Evolutionary conservation across 2,888 invertebrate species (phyloP).

Genomic region (Tenthredo mesomela): DNA sequence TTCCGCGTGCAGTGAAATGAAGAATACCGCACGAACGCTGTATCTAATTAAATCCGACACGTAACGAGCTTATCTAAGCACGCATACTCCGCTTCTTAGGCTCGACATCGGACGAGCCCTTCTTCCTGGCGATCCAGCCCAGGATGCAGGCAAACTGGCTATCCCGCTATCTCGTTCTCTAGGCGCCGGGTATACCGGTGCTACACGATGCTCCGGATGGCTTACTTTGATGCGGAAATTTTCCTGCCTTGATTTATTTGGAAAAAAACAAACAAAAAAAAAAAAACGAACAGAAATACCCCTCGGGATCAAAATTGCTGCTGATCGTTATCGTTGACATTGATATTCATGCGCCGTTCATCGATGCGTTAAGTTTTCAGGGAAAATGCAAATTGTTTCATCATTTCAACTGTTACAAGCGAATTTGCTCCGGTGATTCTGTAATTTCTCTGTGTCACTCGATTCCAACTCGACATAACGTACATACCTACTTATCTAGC

Average conservation of each 20-base stretch:
- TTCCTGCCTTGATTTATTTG: neutral
- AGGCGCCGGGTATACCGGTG: conserved; percentile 9
- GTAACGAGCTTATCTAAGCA: conserved; percentile 50
- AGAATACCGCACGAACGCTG: conserved; percentile 50
- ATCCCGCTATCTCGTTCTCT: conserved; percentile 31
- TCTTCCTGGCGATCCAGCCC: conserved; percentile 22
- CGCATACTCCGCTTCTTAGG: conserved; percentile 36
- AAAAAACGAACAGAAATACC: neutral
- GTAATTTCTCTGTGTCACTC: neutral
- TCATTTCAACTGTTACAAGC: neutral
- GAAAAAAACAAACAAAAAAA: neutral
- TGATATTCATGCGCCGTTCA: neutral
- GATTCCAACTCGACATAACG: neutral
- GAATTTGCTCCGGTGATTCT: neutral
- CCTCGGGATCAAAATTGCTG: too few species aligned
- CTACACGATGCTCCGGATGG: conserved; percentile 8
- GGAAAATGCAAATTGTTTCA: neutral
- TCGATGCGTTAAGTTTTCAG: neutral
- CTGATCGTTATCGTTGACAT: neutral
- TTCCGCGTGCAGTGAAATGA: conserved; percentile 49
- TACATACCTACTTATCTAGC: too few species aligned
- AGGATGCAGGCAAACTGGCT: conserved; percentile 36
- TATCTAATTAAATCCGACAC: conserved; percentile 49
- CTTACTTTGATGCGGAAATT: neutral
- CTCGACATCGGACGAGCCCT: conserved; percentile 41